Percentiles rank a stretch among this genome's conserved stretches.
phyloP scores from a whole-genome alignment of 2,797 vertebrate genomes.

The Selene dorsalis region DNA sequence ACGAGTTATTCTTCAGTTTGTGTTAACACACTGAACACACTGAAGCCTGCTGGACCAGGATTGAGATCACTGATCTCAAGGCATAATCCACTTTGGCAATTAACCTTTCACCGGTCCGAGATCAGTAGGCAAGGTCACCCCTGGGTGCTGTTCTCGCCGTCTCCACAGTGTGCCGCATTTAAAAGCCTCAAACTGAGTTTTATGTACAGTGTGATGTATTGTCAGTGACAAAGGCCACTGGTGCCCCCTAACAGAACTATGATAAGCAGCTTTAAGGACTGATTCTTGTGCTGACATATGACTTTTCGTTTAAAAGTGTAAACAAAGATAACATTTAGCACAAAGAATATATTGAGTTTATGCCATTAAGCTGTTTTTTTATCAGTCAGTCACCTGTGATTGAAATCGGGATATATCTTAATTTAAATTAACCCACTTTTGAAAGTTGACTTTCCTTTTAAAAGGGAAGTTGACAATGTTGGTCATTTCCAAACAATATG shows the following conservation, averaged over 20 bases:
- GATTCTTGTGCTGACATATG: background rate
- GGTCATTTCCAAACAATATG: background rate
- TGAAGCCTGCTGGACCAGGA: slow-evolving; percentile 67
- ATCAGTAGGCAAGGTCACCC: slow-evolving; percentile 86
- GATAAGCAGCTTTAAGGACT: slow-evolving; percentile 19
- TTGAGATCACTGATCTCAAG: slow-evolving; percentile 82
- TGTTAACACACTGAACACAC: slow-evolving; percentile 66
- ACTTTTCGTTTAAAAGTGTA: slow-evolving; percentile 14
- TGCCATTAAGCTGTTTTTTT: background rate
- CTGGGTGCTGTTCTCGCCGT: slow-evolving; percentile 75
- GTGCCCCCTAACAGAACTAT: slow-evolving; percentile 7
- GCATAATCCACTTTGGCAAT: slow-evolving; percentile 87
- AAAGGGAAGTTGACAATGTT: background rate
- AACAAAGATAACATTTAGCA: background rate
- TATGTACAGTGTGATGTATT: slow-evolving; percentile 49
- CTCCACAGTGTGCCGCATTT: slow-evolving; percentile 74
- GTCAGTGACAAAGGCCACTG: slow-evolving; percentile 36
- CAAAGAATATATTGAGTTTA: background rate
- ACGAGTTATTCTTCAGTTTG: slow-evolving; percentile 26
- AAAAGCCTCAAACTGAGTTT: slow-evolving; percentile 66
- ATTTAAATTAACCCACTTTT: background rate
- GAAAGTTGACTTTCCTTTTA: background rate
- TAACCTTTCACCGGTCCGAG: slow-evolving; percentile 84
- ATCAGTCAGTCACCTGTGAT: background rate
- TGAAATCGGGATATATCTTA: background rate